phyloP scores from a whole-genome alignment of 2,888 invertebrate species.

The Dynastes grantii region DNA sequence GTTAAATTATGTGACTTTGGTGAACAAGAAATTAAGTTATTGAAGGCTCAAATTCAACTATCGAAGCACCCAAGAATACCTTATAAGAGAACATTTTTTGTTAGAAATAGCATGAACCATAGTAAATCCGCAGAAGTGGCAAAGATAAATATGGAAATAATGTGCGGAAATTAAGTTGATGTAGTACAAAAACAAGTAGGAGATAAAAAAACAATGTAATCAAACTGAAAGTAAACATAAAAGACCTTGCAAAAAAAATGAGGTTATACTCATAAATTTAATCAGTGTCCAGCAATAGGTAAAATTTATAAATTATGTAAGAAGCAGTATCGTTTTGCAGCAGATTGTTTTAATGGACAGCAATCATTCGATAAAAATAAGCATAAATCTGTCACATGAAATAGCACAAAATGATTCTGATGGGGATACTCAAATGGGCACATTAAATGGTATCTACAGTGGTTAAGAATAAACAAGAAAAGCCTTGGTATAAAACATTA shows the following conservation, averaged over 20 bases:
- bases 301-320: slow-evolving; percentile 26
- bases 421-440: background rate
- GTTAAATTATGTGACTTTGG: background rate
- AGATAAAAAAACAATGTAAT: background rate
- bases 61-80: background rate
- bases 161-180: background rate
- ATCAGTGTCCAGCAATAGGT: background rate
- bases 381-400: background rate
- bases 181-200: slow-evolving; percentile 8
- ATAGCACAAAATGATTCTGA: background rate
- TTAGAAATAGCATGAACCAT: slow-evolving; percentile 36
- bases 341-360: slow-evolving; percentile 14
- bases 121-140: slow-evolving; percentile 45
- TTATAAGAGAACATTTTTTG: slow-evolving; percentile 31
- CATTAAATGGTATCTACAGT: background rate
- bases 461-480: background rate
- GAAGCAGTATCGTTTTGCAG: slow-evolving; percentile 30
- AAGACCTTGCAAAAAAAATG: slow-evolving; percentile 16
- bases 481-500: background rate
- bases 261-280: background rate
- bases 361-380: background rate
- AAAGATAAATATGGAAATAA: background rate
- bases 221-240: slow-evolving; percentile 7
- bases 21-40: background rate
- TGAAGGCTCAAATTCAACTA: background rate